Evolutionary conservation across 2,113 vertebrate genomes (phyloP), one percentile per base, ranked within the genome.

Genomic region (Colinus virginianus): DNA sequence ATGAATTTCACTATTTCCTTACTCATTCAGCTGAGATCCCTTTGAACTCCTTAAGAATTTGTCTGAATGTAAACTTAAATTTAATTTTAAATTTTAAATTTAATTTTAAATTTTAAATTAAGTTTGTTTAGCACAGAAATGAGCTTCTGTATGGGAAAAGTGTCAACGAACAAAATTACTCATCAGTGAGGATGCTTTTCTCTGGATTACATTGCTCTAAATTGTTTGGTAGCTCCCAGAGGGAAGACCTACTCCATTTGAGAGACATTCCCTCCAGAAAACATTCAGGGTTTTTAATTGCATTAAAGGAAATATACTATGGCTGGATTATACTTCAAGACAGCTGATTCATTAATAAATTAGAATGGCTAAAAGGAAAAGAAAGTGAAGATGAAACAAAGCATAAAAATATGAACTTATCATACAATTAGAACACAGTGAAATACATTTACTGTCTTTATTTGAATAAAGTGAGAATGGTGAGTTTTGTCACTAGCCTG

Each of bases 281-380:
- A 90, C 63, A 77, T 93, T 79, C 85, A 82, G 77, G 34, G 78
- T 34, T 90, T 95, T 95, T 94, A 95, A 95, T 92, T 95, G 80
- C 78, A 94, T 94, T 93, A 78, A 95, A 85, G 94, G 78, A 94
- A 93, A 92, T 82, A 88, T 63, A 62, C 46, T 77, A 58, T 92
- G 58, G 45, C 76, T 89, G 84, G 90, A 92, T 95, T 96, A 88
- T 92, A 78, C 90, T 96, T 88, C 51, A 59, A 66, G 87, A 77
- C 43, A 84, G 77, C 76, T 90, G 83, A 96, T 97, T 93, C 92
- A 94, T 96, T 93, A 97, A 94, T 91, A 94, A 93, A 94, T 95
- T 79, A 91, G 79, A 82, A 81, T 0, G 5, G 40, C 66, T 94
- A 86, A 94, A 86, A 88, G 74, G 66, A 91, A 95, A 91, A 91